Evolutionary conservation across 53 echinoderm and acorn worm genomes (phyloP), one percentile per base, ranked within the genome.

Genomic region (Henricia sp.): DNA sequence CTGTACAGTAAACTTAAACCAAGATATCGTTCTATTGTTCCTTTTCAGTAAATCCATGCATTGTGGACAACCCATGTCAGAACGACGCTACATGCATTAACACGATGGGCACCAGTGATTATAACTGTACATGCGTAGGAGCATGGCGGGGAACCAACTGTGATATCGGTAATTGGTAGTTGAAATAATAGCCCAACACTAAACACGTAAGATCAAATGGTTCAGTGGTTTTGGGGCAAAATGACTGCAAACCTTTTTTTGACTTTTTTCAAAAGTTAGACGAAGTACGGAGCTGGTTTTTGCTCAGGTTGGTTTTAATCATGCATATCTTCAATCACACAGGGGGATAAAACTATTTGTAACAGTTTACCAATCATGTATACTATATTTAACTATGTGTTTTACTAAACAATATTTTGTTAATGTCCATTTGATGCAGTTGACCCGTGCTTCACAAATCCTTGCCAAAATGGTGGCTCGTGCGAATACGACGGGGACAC

Each of bases 121-220:
- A 91, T 20, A 78, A 65, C 20, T 96, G 96, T 82, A 77, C 83
- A 19, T 96, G 96, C 40, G 28, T 32, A 6, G 83, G 73, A 2
- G 95, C 82, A 32, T 95, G 92, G 92, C 90, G 91, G 17, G 95
- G 95, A 13, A 51, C 71, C 4, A 40, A 80, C 44, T 95, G 95
- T 69, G 70, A 91, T 36, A 93, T 93, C 23, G 95, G 95, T 95
- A 50, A 84, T 87, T 37, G 23, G n/a, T n/a, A n/a, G n/a, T n/a
- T n/a, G n/a, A n/a, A n/a, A n/a, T n/a, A n/a, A n/a, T n/a, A n/a
- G n/a, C n/a, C n/a, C n/a, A n/a, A n/a, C n/a, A n/a, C n/a, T n/a
- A n/a, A n/a, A n/a, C n/a, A n/a, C n/a, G n/a, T n/a, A n/a, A n/a
- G n/a, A n/a, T n/a, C n/a, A n/a, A n/a, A n/a, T n/a, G n/a, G n/a